Conservation (phyloP, 2,888 invertebrate species). For the Nebria brevicollis region DNA sequence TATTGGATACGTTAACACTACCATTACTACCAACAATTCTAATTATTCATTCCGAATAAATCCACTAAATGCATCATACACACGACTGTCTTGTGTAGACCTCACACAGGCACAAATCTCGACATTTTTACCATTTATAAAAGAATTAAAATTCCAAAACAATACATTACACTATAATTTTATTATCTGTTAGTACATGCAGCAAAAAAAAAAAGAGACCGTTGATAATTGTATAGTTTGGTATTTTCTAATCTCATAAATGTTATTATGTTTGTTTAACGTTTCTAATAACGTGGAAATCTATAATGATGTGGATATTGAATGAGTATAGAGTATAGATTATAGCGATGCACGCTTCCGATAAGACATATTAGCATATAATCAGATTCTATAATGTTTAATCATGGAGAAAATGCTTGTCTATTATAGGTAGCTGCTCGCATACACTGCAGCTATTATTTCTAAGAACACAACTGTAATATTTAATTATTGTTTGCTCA, state of each 20-base stretch:
- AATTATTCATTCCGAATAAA: no score
- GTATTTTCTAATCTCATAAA: slow-evolving; percentile 34
- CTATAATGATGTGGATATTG: slow-evolving; percentile 35
- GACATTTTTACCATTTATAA: slow-evolving; percentile 10
- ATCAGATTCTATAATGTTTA: slow-evolving; percentile 44
- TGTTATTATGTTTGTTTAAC: slow-evolving; percentile 36
- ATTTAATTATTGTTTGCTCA: slow-evolving; percentile 37
- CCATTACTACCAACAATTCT: no score
- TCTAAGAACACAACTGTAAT: slow-evolving; percentile 33
- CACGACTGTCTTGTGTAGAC: slow-evolving; percentile 23
- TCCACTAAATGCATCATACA: not conserved
- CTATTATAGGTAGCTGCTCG: slow-evolving; percentile 26
- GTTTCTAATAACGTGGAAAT: slow-evolving; percentile 41
- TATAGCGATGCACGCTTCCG: slow-evolving; percentile 21
- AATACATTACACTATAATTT: slow-evolving; percentile 13
- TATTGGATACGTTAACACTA: no score
- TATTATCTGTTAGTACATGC: slow-evolving; percentile 10
- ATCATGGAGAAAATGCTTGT: slow-evolving; percentile 30
- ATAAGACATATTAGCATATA: slow-evolving; percentile 41
- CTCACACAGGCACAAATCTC: slow-evolving; percentile 21
- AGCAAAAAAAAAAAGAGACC: not conserved
- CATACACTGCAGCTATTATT: slow-evolving; percentile 36
- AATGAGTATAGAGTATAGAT: slow-evolving; percentile 35
- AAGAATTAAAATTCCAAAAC: slow-evolving; percentile 24
- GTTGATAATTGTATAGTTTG: not conserved